Evolutionary conservation across 2,113 vertebrate species (phyloP), one percentile per base, ranked within the genome.

Genomic region (Butorides virescens): DNA sequence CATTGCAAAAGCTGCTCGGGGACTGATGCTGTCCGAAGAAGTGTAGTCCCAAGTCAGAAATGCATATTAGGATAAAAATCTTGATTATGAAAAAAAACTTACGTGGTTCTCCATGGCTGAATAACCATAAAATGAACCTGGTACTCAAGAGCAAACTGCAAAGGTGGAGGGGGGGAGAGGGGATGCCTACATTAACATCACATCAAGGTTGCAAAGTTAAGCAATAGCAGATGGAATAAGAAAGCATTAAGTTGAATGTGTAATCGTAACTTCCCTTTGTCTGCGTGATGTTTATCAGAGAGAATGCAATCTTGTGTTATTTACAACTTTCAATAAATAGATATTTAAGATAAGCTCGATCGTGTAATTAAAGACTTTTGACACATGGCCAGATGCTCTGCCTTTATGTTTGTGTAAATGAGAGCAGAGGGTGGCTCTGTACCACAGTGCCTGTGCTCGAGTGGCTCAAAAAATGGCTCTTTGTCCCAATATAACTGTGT

Each of bases 301-400:
- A 34, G 81, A 63, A 79, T 6, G 72, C 93, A 91, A 59, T 89
- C 86, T 56, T 39, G 44, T 3, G 50, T 70, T 84, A 81, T 92
- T 90, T 80, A 77, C 59, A 70, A 25, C 70, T 73, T 81, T 19
- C 88, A 92, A 88, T 93, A 96, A 96, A 91, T 75, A 88, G 88
- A 90, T 94, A 77, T 92, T 96, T 93, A 94, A 93, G 95, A 94
- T 84, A 86, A 92, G 90, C 90, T 89, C 9, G 9, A 42, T 88
- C 34, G 5, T 75, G 91, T 86, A 94, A 92, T 96, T 94, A 95
- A 95, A 78, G 92, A 86, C 86, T 93, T 92, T 1, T 93, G 92
- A 76, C 82, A 56, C 82, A 5, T 36, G 93, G 86, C 92, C 92
- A 94, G 93, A 86, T 81, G 88, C 92, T 94, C 88, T 71, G 93